Evolutionary conservation across 2,888 invertebrate species (phyloP).

Genomic region (Megastigmus dorsalis): DNA sequence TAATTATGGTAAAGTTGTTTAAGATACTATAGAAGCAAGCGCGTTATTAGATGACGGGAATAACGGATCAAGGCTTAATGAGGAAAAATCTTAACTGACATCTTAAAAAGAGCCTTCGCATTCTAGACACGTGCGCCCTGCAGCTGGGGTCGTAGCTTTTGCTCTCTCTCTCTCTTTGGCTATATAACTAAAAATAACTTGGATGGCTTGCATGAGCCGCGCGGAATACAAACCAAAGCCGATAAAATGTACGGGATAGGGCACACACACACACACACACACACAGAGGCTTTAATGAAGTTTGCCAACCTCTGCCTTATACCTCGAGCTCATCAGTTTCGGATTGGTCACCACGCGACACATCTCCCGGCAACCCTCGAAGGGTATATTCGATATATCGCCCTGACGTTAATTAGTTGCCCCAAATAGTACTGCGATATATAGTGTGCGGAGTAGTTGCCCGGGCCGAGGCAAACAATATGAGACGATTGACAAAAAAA

Average conservation of each 20-base stretch:
- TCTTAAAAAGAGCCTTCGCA: not conserved
- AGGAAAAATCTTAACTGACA: conserved; percentile 24
- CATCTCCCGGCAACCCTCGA: too few species aligned
- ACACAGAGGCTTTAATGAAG: conserved; percentile 30
- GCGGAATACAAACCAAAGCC: conserved; percentile 29
- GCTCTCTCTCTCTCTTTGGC: not conserved
- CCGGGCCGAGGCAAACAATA: too few species aligned
- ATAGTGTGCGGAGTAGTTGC: too few species aligned
- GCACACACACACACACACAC: not conserved
- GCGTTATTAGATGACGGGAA: too few species aligned
- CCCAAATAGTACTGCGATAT: too few species aligned
- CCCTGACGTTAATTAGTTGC: conserved; percentile 29
- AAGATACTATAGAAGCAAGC: too few species aligned
- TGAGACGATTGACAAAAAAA: too few species aligned
- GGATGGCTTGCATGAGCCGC: not conserved
- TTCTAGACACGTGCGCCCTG: conserved; percentile 34
- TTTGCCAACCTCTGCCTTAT: conserved; percentile 11
- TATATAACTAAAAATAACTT: conserved; percentile 38
- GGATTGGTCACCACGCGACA: not conserved
- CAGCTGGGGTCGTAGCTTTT: not conserved
- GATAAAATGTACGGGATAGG: conserved; percentile 13
- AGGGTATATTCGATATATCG: too few species aligned
- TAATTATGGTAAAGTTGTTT: too few species aligned
- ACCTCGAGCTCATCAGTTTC: not conserved
- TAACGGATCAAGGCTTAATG: not conserved